Evolutionary conservation across 2,113 vertebrate genomes (phyloP), one percentile per base, ranked within the genome.

Genomic region (Charina bottae): DNA sequence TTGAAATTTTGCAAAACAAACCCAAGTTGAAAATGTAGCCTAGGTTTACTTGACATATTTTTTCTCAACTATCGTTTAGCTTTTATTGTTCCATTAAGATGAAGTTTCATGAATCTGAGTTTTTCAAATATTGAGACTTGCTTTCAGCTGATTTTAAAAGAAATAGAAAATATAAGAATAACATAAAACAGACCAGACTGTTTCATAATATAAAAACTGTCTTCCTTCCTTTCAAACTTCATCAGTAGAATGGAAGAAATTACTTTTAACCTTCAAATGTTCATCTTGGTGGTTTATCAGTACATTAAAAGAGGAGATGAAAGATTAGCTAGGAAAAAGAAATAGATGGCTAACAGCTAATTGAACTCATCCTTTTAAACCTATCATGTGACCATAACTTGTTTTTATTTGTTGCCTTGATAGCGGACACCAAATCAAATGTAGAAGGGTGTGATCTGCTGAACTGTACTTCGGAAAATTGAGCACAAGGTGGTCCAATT

Each of bases 331-430:
- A 49, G 26, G 88, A 91, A 94, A 93, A 68, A 86, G 59, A 49
- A 93, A 94, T 24, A 72, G 88, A 0, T 21, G 0, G 24, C 85
- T 28, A 87, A 83, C 10, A 85, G n/a, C 58, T 88, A 92, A 90
- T 87, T 91, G 55, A 64, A 89, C 90, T 49, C 93, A 83, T 0
- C 0, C 68, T 93, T 96, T 95, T 46, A 90, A 93, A 24, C 13
- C 88, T 88, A 54, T 94, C 42, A 62, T 42, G 21, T 2, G 0
- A 37, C 93, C 93, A 93, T 68, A 86, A 87, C 92, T 28, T 37
- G 64, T 8, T 94, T 93, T 9, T 6, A 88, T 53, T 60, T 58
- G 92, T 42, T 33, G 0, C 0, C 72, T 90, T 64, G 58, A 91
- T 9, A 89, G 88, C 83, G 24, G 89, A 88, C 3, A 1, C 10